Base-by-base conservation (phyloP, 1,140 invertebrate genomes). In the Neodiprion virginianus region DNA sequence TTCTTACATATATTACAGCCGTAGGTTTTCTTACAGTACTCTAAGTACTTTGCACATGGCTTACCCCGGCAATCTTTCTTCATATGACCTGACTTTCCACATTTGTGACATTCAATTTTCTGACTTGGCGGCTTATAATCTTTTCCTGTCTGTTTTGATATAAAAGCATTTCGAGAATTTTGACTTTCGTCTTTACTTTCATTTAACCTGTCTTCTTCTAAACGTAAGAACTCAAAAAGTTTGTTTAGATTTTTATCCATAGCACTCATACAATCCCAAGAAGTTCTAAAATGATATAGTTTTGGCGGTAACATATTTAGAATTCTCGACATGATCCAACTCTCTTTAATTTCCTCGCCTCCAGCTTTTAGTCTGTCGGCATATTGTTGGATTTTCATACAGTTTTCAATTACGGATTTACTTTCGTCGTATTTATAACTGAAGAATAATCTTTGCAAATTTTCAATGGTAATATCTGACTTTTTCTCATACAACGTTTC, bases 21-120 rank as follows among this genome's bases (percentile, higher is more conserved):
- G 69, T 79, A 79, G 8, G 71, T 78, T 11, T 76, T 78, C 53
- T 79, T 81, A 61, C 77, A 82, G 71, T 81, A 79, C 0, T 68
- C 75, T 12, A 82, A 17, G 48, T 79, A 78, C 48, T 80, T 80
- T 0, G 61, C 67, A 71, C 77, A 79, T 14, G 76, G 77, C 49
- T 79, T 81, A 49, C 72, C 72, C 61, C 67, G 75, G 50, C 78
- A 81, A 67, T 71, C 11, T 70, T 76, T 79, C 67, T 80, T 80
- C 0, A 76, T 23, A 40, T 79, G 79, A 12, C 78, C 75, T 74
- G 48, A 69, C 49, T 73, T 73, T 10, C 76, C 76, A 61, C 78
- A 79, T 28, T 79, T 79, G n/a, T 73, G 78, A 40, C 79, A 80
- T 61, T 77, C 76, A 21, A 72, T 61, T 61, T 9, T 61, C 53